Percentiles rank a stretch among this genome's conserved stretches.
phyloP scores from a whole-genome alignment of 1,140 invertebrate species.

The Lasioglossum albipes region DNA sequence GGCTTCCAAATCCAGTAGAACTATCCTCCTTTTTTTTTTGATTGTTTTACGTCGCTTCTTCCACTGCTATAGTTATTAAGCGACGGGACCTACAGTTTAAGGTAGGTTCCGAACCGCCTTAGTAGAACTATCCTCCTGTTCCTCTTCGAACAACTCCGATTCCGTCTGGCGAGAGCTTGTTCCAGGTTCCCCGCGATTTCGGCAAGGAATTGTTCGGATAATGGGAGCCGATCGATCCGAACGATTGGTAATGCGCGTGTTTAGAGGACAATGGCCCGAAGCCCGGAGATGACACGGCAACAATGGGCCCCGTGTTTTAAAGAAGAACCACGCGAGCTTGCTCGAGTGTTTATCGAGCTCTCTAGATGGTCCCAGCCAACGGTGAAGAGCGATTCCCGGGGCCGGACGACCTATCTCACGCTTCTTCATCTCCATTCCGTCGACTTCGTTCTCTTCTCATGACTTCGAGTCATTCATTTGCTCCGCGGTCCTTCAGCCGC shows the following conservation, averaged over 20 bases:
- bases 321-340: constrained; percentile 66
- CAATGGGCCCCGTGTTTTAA: constrained; percentile 71
- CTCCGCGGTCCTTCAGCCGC: neutral
- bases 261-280: constrained; percentile 58
- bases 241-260: constrained; percentile 35
- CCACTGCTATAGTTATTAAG: no score
- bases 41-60: no score
- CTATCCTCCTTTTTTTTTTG: no score
- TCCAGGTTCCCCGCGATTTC: neutral
- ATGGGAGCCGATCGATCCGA: constrained; percentile 34
- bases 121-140: no score
- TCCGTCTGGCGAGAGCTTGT: no score
- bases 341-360: constrained; percentile 79
- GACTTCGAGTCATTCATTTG: constrained; percentile 9
- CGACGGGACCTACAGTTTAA: no score
- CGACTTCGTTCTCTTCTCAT: constrained; percentile 33
- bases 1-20: no score
- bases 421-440: constrained; percentile 62
- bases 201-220: no score
- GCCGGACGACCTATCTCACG: constrained; percentile 77
- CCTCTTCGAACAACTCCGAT: no score
- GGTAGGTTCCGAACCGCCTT: no score
- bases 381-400: constrained; percentile 61
- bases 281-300: constrained; percentile 74
- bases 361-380: constrained; percentile 67